Conservation (phyloP, 2,797 vertebrate species). For the Acanthurus lineatus region DNA sequence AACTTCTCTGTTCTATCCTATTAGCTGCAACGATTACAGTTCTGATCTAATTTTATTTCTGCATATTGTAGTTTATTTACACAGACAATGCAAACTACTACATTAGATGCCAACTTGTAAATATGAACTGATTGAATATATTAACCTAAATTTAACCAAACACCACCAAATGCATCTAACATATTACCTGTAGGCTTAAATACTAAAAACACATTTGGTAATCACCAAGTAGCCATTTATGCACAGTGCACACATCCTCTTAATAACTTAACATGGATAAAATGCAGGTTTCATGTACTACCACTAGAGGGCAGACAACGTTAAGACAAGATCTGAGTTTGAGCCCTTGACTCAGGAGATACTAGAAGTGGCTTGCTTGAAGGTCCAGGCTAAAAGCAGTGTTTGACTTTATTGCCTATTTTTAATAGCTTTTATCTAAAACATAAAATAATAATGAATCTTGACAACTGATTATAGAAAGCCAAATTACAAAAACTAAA, state of each 20-base stretch:
- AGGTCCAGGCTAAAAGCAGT: background rate
- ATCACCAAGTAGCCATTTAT: background rate
- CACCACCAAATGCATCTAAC: background rate
- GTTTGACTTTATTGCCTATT: background rate
- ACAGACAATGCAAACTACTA: background rate
- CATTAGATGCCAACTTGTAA: background rate
- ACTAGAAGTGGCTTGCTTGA: background rate
- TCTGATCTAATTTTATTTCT: background rate
- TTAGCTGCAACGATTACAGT: background rate
- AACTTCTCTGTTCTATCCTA: background rate
- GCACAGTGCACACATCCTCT: background rate
- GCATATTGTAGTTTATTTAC: background rate
- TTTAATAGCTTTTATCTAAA: background rate
- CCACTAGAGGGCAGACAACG: slow-evolving; percentile 72
- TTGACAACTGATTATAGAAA: background rate
- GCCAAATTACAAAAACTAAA: background rate
- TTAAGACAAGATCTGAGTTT: slow-evolving; percentile 5
- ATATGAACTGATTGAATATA: background rate
- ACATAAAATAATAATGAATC: background rate
- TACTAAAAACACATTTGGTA: background rate
- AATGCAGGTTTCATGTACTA: background rate
- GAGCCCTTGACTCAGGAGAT: background rate
- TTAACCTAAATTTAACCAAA: background rate
- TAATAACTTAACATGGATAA: background rate
- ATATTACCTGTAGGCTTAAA: background rate